Conservation (phyloP, 2,888 invertebrate genomes). For the Noctua fimbriata region DNA sequence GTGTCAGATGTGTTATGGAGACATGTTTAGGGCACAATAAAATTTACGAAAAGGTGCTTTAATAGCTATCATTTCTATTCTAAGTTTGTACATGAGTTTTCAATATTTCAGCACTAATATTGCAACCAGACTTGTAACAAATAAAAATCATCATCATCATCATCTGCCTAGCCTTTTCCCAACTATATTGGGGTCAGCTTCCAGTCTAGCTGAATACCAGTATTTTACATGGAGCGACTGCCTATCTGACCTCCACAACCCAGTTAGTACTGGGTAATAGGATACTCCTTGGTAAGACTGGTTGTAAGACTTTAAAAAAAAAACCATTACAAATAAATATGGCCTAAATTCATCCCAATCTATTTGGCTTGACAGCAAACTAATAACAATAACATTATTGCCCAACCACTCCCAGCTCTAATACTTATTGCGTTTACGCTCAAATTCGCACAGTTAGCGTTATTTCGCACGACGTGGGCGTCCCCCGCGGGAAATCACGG, state of each 20-base stretch:
- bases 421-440: constrained; percentile 23
- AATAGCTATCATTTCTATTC: background rate
- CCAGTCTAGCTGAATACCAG: too few species aligned
- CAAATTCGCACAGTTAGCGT: constrained; percentile 34
- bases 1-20: background rate
- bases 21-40: background rate
- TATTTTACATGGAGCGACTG: too few species aligned
- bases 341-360: background rate
- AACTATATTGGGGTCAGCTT: too few species aligned
- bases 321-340: background rate
- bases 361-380: background rate
- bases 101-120: background rate
- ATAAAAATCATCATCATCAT: too few species aligned
- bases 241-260: too few species aligned
- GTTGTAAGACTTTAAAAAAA: background rate
- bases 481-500: constrained; percentile 75
- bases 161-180: too few species aligned
- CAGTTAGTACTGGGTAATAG: too few species aligned
- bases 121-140: background rate
- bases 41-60: background rate
- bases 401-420: background rate
- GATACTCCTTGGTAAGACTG: too few species aligned
- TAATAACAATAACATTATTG: background rate
- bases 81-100: background rate
- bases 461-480: constrained; percentile 58